Conservation (phyloP, 1,140 invertebrate genomes). For the Pseudomyrmex concolor region DNA sequence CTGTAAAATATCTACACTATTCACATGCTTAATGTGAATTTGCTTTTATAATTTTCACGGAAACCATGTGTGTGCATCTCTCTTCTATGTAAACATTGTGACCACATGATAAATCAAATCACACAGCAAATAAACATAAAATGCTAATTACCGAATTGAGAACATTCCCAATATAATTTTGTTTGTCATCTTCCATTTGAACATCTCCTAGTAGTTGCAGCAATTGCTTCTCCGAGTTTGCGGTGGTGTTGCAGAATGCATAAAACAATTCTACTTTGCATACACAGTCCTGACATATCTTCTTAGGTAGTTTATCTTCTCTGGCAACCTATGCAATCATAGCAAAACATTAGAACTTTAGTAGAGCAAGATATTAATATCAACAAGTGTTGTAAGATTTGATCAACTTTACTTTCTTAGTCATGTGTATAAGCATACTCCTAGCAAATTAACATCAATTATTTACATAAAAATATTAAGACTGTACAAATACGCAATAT, state of each 20-base stretch:
- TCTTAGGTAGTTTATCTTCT: slow-evolving; percentile 87
- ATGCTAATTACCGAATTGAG: slow-evolving; percentile 77
- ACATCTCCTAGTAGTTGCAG: slow-evolving; percentile 85
- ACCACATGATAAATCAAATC: background rate
- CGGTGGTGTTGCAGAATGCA: slow-evolving; percentile 87
- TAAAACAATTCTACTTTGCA: slow-evolving; percentile 87
- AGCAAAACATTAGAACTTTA: slow-evolving; percentile 51
- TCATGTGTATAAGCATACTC: too few relatives aligned
- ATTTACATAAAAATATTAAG: too few relatives aligned
- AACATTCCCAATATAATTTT: slow-evolving; percentile 79
- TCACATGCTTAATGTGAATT: too few relatives aligned
- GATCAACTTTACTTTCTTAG: too few relatives aligned
- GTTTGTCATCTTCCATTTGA: slow-evolving; percentile 80
- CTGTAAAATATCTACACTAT: too few relatives aligned
- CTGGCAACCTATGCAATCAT: slow-evolving; percentile 83
- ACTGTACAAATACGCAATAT: too few relatives aligned
- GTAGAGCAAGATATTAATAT: background rate
- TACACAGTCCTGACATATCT: slow-evolving; percentile 87
- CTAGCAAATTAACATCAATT: too few relatives aligned
- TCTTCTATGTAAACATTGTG: too few relatives aligned
- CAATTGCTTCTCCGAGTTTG: slow-evolving; percentile 86
- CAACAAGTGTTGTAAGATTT: too few relatives aligned
- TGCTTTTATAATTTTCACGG: too few relatives aligned
- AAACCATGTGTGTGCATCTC: too few relatives aligned
- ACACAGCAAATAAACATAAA: background rate